Percentiles rank a stretch among this genome's conserved stretches.
Conservation (phyloP, 2,113 vertebrate species). For the Lampris megalopsis region DNA sequence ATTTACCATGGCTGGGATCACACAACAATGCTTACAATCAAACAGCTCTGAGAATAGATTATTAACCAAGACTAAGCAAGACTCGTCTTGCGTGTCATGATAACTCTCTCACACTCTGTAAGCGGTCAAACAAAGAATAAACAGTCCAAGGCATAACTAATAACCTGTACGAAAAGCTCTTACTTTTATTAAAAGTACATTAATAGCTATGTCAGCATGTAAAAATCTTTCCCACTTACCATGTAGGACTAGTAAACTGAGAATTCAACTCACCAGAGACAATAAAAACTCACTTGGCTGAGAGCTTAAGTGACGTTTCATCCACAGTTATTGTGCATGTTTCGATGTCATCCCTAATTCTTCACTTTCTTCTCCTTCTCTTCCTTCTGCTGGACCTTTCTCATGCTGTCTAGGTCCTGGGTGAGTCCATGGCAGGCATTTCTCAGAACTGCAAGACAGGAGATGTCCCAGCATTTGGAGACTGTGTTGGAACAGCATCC, state of each 20-base stretch:
- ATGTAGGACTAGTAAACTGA: no score
- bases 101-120: no score
- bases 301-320: background rate
- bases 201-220: no score
- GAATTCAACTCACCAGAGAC: background rate
- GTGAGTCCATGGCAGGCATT: conserved; percentile 98
- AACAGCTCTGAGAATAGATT: background rate
- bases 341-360: background rate
- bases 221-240: no score
- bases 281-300: background rate
- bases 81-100: no score
- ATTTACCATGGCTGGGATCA: no score
- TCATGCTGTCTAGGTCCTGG: conserved; percentile 86
- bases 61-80: no score
- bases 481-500: conserved; percentile 94
- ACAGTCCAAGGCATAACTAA: no score
- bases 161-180: no score
- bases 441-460: conserved; percentile 97
- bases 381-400: background rate
- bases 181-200: no score
- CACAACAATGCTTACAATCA: background rate
- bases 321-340: no score
- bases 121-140: no score
- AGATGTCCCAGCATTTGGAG: conserved; percentile 91
- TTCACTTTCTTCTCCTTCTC: background rate